These are phyloP conservation scores for Spea hammondii DNA, from an alignment of 2,797 vertebrate species.

Conservation along the genomic window DNA sequence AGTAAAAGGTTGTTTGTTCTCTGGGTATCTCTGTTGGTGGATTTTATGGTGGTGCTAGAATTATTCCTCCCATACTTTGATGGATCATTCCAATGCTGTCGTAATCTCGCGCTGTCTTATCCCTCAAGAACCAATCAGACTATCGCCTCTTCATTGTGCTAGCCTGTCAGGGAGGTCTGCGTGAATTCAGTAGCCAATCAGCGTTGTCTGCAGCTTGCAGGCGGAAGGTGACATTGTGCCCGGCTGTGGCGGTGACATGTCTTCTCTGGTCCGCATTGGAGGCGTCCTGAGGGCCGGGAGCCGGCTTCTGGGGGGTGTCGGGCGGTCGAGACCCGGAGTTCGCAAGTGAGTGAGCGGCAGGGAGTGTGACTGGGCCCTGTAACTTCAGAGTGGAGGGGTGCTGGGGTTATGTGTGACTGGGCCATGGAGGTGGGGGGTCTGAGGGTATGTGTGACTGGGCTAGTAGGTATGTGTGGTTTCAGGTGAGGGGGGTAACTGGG, in stretches of 20 bases:
- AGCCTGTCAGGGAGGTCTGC: not conserved
- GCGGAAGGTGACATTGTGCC: slow-evolving; percentile 41
- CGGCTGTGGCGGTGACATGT: slow-evolving; percentile 61
- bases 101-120: not conserved
- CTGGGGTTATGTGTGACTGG: not conserved
- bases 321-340: slow-evolving; percentile 8
- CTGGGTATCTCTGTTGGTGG: no score
- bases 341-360: slow-evolving; percentile 33
- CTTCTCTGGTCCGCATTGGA: slow-evolving; percentile 65
- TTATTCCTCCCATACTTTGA: no score
- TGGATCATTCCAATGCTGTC: no score
- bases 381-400: not conserved
- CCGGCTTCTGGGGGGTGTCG: slow-evolving; percentile 55
- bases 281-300: slow-evolving; percentile 62
- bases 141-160: not conserved
- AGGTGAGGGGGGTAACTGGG: not conserved
- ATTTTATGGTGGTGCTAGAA: not conserved
- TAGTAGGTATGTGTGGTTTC: no score
- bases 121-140: no score
- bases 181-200: slow-evolving; percentile 4
- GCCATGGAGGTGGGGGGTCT: not conserved
- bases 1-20: no score
- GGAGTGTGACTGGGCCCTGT: not conserved
- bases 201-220: not conserved
- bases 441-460: no score